Evolutionary conservation across 2,113 vertebrate species (phyloP), one percentile per base, ranked within the genome.

Genomic region (Calypte anna): DNA sequence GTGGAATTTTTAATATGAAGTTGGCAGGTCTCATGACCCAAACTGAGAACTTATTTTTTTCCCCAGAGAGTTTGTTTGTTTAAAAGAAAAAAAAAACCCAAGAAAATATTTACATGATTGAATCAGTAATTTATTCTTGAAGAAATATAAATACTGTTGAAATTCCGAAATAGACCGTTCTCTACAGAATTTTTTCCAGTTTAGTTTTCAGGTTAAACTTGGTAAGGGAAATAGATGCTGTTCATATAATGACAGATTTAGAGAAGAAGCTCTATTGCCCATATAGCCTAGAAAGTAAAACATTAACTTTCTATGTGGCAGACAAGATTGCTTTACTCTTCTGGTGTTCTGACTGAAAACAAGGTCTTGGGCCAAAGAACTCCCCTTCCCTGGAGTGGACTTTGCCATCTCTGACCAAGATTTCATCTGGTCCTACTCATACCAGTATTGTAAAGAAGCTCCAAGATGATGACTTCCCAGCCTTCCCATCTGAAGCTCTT

Each of bases 1-100:
- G 30, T 80, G 82, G 55, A 80, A 69, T 66, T 96, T 92, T 96
- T 95, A 94, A 82, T 91, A 91, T 61, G 31, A 86, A 87, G 46
- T 53, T 80, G 68, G 40, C 38, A 63, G 19, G 18, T 76, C 44
- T 91, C 16, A 38, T 1, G 1, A 46, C 61, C 88, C 40, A 68
- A 69, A 12, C 20, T 0, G 0, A 36, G 13, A 12, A 21, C 58
- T 58, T 80, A 9, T 57, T 79, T 55, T 10, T 64, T 86, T 25
- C 30, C 27, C 12, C 28, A 25, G 44, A 6, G 48, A 28, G 10
- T 70, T 91, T 61, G 69, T 73, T 95, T 96, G 4, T 63, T 74
- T 54, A 43, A 91, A 73, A 53, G 6, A 30, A 78, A 33, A 57
- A 68, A 15, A 6, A 17, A 85, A 76, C 51, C 1, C 24, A 48